A percentile compares a stretch with the other conserved stretches of the same genome.
Conservation (phyloP, 2,797 vertebrate genomes). For the Hoplostethus mediterraneus region DNA sequence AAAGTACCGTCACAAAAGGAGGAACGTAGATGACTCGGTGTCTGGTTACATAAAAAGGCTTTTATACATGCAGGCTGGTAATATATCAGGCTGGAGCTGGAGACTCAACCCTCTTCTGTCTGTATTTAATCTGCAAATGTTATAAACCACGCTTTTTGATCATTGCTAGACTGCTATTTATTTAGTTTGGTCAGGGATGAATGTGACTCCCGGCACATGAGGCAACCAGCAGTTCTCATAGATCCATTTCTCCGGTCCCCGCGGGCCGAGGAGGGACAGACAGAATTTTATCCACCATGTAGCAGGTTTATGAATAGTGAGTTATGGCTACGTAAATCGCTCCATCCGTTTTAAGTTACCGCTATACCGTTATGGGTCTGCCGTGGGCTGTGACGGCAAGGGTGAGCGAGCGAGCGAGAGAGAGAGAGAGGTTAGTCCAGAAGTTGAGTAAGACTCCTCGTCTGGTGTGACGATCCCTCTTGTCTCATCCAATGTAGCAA, state of each 20-base stretch:
- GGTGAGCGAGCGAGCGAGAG: constrained; percentile 24
- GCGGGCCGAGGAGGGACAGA: constrained; percentile 47
- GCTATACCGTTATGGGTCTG: constrained; percentile 57
- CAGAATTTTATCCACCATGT: constrained; percentile 76
- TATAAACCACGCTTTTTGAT: constrained; percentile 61
- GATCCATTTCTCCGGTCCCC: constrained; percentile 67
- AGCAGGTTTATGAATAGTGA: constrained; percentile 84
- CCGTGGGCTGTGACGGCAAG: constrained; percentile 56
- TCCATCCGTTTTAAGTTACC: constrained; percentile 79
- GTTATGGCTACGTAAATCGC: constrained; percentile 78
- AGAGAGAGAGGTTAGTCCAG: constrained; percentile 51
- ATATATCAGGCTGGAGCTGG: constrained; percentile 31
- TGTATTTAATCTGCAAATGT: constrained; percentile 55
- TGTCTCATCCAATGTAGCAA: constrained; percentile 65
- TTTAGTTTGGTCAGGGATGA: constrained; percentile 69
- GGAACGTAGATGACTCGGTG: constrained; percentile 33
- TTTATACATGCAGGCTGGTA: constrained; percentile 17
- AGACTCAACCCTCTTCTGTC: constrained; percentile 19
- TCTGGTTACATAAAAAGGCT: constrained; percentile 55
- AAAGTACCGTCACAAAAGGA: constrained; percentile 43
- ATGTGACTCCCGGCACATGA: constrained; percentile 43
- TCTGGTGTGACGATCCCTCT: constrained; percentile 65
- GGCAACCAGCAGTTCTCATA: constrained; percentile 47
- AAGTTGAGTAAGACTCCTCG: constrained; percentile 64
- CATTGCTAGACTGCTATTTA: constrained; percentile 57